Percentiles rank a stretch among this genome's conserved stretches.
phyloP scores from a whole-genome alignment of 2,888 invertebrate genomes.

The Habrosyne pyritoides region DNA sequence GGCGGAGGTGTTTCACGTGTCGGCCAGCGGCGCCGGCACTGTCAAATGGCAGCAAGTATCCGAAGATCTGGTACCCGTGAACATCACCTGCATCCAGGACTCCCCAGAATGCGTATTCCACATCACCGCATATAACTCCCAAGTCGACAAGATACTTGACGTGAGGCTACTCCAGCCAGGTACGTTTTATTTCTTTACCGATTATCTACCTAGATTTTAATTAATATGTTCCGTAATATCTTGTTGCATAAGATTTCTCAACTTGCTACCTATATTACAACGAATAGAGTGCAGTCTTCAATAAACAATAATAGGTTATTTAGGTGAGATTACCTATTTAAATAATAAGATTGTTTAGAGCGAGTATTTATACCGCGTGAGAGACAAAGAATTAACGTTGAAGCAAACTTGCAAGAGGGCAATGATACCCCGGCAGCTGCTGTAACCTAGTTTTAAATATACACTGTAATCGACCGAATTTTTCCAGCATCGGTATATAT shows the following conservation, averaged over 20 bases:
- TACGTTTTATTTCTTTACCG: conserved; percentile 54
- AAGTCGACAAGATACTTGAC: conserved; percentile 99
- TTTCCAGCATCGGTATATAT: conserved; percentile 29
- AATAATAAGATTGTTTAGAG: no score
- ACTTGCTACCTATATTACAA: no score
- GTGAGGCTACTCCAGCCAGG: conserved; percentile 98
- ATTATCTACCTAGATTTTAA: background rate
- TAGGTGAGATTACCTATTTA: no score
- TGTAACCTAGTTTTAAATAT: conserved; percentile 78
- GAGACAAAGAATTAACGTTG: conserved; percentile 4
- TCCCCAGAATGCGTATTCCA: conserved; percentile 98
- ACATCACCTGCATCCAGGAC: conserved; percentile 98
- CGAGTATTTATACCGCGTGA: no score
- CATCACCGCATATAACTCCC: conserved; percentile 99
- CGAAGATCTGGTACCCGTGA: conserved; percentile 98
- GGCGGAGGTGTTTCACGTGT: conserved; percentile 99
- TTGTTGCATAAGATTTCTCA: no score
- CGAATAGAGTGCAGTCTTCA: no score
- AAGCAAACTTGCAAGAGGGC: conserved; percentile 39
- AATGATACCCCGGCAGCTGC: conserved; percentile 49
- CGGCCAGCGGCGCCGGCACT: conserved; percentile 95
- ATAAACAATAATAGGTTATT: no score
- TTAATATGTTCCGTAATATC: no score
- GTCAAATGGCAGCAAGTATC: conserved; percentile 99
- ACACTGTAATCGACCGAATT: conserved; percentile 63